Evolutionary conservation across 2,113 vertebrate species (phyloP).

Genomic region (Notechis scutatus): DNA sequence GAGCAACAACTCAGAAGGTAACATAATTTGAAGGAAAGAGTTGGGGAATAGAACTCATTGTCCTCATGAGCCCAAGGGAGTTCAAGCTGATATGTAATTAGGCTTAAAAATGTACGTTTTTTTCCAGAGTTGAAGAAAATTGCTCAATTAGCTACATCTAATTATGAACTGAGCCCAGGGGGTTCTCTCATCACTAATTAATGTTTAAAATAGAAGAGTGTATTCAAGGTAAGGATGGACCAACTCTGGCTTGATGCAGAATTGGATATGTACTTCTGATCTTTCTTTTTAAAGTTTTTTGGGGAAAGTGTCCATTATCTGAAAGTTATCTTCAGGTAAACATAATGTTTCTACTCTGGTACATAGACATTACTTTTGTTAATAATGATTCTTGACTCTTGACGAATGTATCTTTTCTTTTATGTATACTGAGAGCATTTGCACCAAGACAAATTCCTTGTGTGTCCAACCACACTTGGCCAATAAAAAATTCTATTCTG

Average conservation of each 20-base stretch:
- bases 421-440: no score
- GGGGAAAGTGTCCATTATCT: neutral
- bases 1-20: neutral
- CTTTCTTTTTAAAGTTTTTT: neutral
- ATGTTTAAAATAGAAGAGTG: neutral
- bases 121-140: neutral
- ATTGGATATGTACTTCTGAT: neutral
- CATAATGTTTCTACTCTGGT: neutral
- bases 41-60: neutral
- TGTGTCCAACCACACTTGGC: no score
- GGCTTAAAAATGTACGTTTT: neutral
- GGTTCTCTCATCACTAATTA: neutral
- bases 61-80: neutral
- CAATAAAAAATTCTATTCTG: no score
- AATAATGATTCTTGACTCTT: neutral
- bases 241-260: neutral
- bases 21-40: neutral
- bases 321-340: neutral
- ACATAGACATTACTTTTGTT: neutral
- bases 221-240: neutral
- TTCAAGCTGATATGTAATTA: neutral
- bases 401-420: no score
- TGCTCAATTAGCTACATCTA: neutral
- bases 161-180: neutral
- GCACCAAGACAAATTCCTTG: no score